Conservation (phyloP, 2,113 vertebrate species). For the Crotalus helleri region DNA sequence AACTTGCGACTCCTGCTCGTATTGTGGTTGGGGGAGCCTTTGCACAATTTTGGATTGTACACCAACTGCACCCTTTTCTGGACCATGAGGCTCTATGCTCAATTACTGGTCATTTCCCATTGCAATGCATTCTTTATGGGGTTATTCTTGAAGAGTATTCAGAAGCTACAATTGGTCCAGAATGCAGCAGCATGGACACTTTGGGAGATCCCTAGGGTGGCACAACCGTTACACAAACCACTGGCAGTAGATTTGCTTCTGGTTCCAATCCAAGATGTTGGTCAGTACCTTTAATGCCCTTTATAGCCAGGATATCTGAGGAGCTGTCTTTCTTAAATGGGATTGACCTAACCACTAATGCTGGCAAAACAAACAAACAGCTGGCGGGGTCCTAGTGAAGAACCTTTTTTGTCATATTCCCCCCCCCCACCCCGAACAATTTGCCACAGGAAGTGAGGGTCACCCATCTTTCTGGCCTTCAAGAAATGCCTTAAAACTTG, state of each 20-base stretch:
- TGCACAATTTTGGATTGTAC: too few species aligned
- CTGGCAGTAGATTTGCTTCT: neutral
- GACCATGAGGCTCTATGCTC: neutral
- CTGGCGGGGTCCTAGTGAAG: neutral
- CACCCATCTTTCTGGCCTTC: neutral
- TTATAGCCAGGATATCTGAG: neutral
- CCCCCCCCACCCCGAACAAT: neutral
- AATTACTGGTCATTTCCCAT: neutral
- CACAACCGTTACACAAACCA: neutral
- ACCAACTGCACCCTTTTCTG: too few species aligned
- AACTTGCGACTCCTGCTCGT: neutral
- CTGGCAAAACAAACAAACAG: neutral
- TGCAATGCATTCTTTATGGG: neutral
- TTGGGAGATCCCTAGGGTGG: neutral
- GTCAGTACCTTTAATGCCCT: neutral
- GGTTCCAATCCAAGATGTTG: neutral
- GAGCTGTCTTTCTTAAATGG: neutral
- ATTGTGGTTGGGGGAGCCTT: neutral
- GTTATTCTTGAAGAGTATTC: neutral
- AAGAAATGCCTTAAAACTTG: neutral
- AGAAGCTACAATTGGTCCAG: neutral
- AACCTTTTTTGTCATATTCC: neutral
- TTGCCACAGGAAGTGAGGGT: neutral
- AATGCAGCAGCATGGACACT: neutral
- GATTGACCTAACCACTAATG: neutral